Percentiles rank a stretch among this genome's conserved stretches.
These are phyloP conservation scores for Drosophila aff. DNA, from an alignment of 1,140 invertebrate species.

Conservation along the genomic window DNA sequence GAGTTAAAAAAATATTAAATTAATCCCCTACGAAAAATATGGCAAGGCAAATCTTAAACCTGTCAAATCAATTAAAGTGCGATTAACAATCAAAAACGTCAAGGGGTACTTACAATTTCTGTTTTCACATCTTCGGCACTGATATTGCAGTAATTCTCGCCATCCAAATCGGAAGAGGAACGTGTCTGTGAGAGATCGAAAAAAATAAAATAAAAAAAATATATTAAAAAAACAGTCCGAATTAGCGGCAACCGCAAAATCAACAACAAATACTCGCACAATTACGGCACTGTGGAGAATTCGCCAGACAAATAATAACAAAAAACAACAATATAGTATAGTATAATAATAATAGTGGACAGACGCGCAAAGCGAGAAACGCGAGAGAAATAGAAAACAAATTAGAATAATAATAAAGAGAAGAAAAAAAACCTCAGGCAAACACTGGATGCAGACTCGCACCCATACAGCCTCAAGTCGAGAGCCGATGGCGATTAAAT, in stretches of 20 bases:
- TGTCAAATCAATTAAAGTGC: slow-evolving; percentile 52
- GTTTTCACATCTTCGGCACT: slow-evolving; percentile 84
- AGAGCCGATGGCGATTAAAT: slow-evolving; percentile 72
- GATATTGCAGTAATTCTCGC: slow-evolving; percentile 83
- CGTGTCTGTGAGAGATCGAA: slow-evolving; percentile 63
- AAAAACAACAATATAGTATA: slow-evolving; percentile 35
- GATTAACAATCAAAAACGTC: slow-evolving; percentile 38
- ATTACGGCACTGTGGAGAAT: slow-evolving; percentile 66
- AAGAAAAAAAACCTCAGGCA: slow-evolving; percentile 45
- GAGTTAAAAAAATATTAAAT: slow-evolving; percentile 16
- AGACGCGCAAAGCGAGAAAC: slow-evolving; percentile 25
- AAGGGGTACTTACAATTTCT: slow-evolving; percentile 79
- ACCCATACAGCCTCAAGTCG: slow-evolving; percentile 25
- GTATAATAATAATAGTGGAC: slow-evolving; percentile 38
- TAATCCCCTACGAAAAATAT: not conserved
- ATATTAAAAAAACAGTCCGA: slow-evolving; percentile 44
- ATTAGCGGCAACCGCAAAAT: slow-evolving; percentile 47
- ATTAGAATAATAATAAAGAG: slow-evolving; percentile 80
- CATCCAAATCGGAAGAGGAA: slow-evolving; percentile 79
- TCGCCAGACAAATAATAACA: slow-evolving; percentile 73
- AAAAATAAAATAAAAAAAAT: slow-evolving; percentile 2
- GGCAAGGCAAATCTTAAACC: slow-evolving; percentile 13
- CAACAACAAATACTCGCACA: slow-evolving; percentile 40
- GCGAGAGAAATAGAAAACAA: slow-evolving; percentile 56
- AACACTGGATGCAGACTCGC: slow-evolving; percentile 28